Conservation (phyloP, 2,113 vertebrate genomes). For the Carassius carassius region DNA sequence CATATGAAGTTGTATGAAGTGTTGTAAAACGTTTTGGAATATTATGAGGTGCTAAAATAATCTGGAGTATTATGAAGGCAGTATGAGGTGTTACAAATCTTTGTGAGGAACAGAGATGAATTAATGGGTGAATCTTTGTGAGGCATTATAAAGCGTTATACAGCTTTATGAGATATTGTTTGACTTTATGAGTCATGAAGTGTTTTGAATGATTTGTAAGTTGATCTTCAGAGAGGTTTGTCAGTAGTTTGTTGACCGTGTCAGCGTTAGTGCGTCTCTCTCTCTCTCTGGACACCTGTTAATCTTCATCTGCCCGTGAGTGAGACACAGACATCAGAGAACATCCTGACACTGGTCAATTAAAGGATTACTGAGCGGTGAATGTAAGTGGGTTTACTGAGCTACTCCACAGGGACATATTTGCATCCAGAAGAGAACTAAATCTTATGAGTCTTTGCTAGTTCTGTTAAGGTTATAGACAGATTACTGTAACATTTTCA, state of each 20-base stretch:
- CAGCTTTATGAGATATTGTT: neutral
- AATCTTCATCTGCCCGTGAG: neutral
- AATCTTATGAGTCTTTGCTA: neutral
- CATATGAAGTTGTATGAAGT: neutral
- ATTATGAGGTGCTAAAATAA: neutral
- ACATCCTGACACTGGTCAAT: constrained; percentile 70
- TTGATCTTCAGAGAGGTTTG: neutral
- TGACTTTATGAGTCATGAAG: neutral
- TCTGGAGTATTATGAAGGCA: neutral
- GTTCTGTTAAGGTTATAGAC: neutral
- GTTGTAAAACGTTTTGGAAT: neutral
- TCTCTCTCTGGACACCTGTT: neutral
- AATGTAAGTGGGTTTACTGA: neutral
- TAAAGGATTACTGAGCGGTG: constrained; percentile 60
- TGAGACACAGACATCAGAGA: constrained; percentile 63
- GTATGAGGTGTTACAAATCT: neutral
- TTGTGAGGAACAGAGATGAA: neutral
- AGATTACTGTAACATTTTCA: neutral
- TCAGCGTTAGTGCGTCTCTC: neutral
- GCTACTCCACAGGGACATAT: neutral
- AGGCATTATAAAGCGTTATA: neutral
- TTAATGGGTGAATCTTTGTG: neutral
- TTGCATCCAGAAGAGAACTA: neutral
- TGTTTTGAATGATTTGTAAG: neutral
- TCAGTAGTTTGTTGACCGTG: neutral